Conservation (phyloP, 2,113 vertebrate genomes). For the Actenoides hombroni region DNA sequence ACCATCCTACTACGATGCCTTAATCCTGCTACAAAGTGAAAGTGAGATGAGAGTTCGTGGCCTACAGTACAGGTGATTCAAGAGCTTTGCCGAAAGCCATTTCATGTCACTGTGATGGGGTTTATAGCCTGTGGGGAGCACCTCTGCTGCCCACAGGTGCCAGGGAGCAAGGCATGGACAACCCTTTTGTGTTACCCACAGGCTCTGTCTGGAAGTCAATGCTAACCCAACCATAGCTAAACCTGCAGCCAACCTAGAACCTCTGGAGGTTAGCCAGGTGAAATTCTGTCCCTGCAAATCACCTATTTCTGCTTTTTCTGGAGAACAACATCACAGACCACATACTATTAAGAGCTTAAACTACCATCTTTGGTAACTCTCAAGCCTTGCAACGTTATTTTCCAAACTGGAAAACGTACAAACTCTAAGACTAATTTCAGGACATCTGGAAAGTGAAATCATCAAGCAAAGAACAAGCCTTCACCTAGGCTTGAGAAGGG, state of each 20-base stretch:
- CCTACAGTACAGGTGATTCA: neutral
- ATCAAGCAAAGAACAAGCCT: neutral
- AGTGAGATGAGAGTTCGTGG: neutral
- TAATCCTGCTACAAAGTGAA: neutral
- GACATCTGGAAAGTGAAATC: neutral
- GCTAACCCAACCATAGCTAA: neutral
- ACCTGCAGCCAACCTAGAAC: neutral
- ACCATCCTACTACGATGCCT: neutral
- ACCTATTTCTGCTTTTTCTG: neutral
- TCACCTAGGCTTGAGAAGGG: neutral
- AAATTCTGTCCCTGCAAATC: neutral
- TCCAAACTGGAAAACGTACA: neutral
- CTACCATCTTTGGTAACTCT: neutral
- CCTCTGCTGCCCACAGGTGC: neutral
- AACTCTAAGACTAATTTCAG: neutral
- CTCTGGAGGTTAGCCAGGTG: rapidly evolving
- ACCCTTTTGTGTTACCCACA: neutral
- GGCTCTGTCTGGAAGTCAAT: neutral
- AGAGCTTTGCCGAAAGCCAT: neutral
- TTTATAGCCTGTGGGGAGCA: neutral
- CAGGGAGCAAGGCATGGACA: neutral
- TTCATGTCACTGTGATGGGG: neutral
- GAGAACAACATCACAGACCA: neutral
- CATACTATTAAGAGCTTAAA: neutral
- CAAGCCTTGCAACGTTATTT: neutral